phyloP scores from a whole-genome alignment of 2,113 vertebrate species.

The Empidonax alnorum region DNA sequence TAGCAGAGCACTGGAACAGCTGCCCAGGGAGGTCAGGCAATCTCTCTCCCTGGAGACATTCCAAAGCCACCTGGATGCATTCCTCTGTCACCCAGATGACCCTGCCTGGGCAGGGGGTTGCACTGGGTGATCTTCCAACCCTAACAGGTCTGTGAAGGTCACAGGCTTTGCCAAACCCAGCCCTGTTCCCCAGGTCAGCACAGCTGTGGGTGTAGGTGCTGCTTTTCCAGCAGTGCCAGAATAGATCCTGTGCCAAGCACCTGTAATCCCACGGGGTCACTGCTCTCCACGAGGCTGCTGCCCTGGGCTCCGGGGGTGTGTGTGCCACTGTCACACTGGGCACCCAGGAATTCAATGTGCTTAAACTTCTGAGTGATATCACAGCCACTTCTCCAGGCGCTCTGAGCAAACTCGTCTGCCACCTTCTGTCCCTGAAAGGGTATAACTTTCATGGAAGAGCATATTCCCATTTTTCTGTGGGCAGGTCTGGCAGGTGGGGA shows the following conservation, averaged over 20 bases:
- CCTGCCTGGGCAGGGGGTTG: not conserved
- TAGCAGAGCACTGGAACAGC: not conserved
- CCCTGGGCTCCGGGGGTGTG: not conserved
- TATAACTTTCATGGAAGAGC: not conserved
- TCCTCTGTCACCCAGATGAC: not conserved
- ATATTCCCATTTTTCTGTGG: not conserved
- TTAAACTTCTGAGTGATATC: not conserved
- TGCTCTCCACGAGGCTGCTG: not conserved
- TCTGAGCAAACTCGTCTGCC: constrained; percentile 53
- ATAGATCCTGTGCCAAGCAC: not conserved
- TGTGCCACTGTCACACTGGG: fast-evolving
- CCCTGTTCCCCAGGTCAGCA: not conserved
- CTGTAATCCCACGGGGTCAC: not conserved
- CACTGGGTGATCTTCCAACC: not conserved
- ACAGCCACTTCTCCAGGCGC: not conserved
- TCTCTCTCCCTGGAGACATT: not conserved
- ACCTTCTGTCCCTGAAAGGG: constrained; percentile 51
- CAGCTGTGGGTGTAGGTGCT: not conserved
- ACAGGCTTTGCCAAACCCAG: not conserved
- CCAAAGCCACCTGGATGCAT: not conserved
- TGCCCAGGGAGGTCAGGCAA: not conserved
- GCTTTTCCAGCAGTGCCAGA: not conserved
- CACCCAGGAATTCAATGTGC: not conserved
- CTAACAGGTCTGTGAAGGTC: not conserved
- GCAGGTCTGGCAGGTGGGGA: not conserved